A percentile compares a stretch with the other conserved stretches of the same genome.
Conservation (phyloP, 2,797 vertebrate species). For the Calcarius lapponicus region DNA sequence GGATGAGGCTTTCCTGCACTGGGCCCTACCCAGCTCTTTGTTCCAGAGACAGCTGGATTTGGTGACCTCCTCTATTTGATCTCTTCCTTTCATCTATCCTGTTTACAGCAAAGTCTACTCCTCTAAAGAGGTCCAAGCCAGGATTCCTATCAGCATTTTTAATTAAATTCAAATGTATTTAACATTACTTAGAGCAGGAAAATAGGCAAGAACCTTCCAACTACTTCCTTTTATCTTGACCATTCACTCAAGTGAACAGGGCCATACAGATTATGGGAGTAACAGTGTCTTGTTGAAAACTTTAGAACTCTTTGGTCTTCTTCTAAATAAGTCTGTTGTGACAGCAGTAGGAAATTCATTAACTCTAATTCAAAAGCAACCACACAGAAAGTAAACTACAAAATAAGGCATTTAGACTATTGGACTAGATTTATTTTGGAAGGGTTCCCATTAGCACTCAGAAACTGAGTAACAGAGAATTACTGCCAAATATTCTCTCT, state of each 20-base stretch:
- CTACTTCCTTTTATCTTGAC: neutral
- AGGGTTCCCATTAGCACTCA: constrained; percentile 47
- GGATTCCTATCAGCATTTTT: neutral
- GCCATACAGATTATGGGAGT: neutral
- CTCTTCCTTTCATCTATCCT: neutral
- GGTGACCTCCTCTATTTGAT: neutral
- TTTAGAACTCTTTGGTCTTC: constrained; percentile 4
- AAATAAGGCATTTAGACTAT: constrained; percentile 41
- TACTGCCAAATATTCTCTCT: constrained; percentile 51
- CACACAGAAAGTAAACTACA: constrained; percentile 28
- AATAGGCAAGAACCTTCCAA: constrained; percentile 24
- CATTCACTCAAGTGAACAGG: neutral
- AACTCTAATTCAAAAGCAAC: constrained; percentile 44
- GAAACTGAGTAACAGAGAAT: constrained; percentile 25
- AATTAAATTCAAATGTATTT: neutral
- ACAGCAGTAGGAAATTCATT: constrained; percentile 32
- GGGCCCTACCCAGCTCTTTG: neutral
- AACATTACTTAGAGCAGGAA: neutral
- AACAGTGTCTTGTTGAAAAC: neutral
- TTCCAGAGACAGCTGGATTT: neutral
- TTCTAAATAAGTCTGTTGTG: constrained; percentile 24
- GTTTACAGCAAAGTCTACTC: neutral
- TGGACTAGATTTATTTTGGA: constrained; percentile 56
- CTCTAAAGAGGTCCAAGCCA: neutral
- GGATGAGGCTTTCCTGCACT: neutral